Base-by-base conservation (phyloP, 2,888 invertebrate species). In the Heliconius cydno region DNA sequence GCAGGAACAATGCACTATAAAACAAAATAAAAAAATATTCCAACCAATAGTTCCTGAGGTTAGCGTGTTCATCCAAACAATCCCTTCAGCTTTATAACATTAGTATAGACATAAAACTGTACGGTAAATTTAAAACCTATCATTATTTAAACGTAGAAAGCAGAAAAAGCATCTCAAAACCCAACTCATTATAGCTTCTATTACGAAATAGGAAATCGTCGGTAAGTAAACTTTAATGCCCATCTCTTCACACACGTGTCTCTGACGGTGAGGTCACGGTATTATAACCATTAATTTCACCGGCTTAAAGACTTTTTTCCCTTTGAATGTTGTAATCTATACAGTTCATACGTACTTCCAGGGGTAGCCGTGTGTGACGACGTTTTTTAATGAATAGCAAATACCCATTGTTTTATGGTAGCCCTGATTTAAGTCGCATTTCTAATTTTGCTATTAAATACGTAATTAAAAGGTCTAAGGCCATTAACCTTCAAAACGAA, bases 311-410 rank as follows among this genome's bases (percentile, higher is more conserved):
- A 25, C 30, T 57, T 71, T 71, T 66, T 41, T 57, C 77, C 38
- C 65, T 63, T 60, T 66, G 25, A 10, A 75, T 22, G 34, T 68
- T 68, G 19, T 46, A 30, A 68, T 60, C 28, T 63, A 28, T 63
- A 63, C 13, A 25, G 19, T 57, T 73, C 57, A 4, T 30, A 30
- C 34, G 15, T 63, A 74, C 67, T 13, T 75, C 76, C 60, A 78
- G 73, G 84, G 86, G 86, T 84, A 86, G 83, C 90, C 84, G 85
- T 86, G 85, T 90, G 88, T 86, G 85, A 88, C 85, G 82, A 79
- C 85, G 83, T 82, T 84, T 82, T 84, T 71, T 78, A 85, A 89
- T 89, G 88, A 90, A 91, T 90, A 88, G 88, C 87, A 88, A 89
- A 90, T 88, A 84, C 85, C 81, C 77, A 81, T 81, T 82, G 81